Evolutionary conservation across 2,888 invertebrate genomes (phyloP), one percentile per base, ranked within the genome.

Genomic region (Himalopsyche tibetana): DNA sequence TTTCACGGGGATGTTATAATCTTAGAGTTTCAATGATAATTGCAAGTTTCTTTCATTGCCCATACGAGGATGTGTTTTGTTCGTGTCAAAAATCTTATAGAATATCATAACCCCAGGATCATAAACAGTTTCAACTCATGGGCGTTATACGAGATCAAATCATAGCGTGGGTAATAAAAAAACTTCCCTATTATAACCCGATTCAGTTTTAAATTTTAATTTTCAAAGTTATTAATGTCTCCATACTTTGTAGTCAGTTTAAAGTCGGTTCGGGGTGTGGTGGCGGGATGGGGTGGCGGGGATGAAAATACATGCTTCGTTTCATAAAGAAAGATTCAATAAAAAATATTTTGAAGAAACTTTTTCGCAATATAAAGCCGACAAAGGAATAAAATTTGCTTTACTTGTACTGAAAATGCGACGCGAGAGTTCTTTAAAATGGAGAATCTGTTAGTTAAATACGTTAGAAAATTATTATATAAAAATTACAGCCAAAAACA

Each of bases 201-300:
- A 74, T 74, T 74, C 74, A 15, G 74, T 38, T 38, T 38, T 74
- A 74, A 38, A 74, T 74, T 74, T 74, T 74, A 74, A 74, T 74
- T 74, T 36, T 74, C 74, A 74, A 74, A 74, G 36, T 74, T 74
- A 4, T 74, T 74, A 74, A 74, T 74, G 74, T 74, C 74, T 74
- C 74, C 74, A 38, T 74, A 74, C 74, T 74, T 74, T 74, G 74
- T 74, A 74, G 74, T 74, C 74, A 74, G 38, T 74, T 28, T 28
- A 74, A 36, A 36, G 28, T 74, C 36, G 4, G 4, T 15, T 4
- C 38, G 36, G 38, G 19, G 74, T 15, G 51, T 28, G 28, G 28
- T 28, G 15, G 36, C 36, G 74, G 12, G 12, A 36, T 38, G 74
- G 74, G 74, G 74, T 38, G 51, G 51, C 51, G 51, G 15, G 15